Evolutionary conservation across 1,140 invertebrate genomes (phyloP).

Genomic region (Caenorhabditis elegans): DNA sequence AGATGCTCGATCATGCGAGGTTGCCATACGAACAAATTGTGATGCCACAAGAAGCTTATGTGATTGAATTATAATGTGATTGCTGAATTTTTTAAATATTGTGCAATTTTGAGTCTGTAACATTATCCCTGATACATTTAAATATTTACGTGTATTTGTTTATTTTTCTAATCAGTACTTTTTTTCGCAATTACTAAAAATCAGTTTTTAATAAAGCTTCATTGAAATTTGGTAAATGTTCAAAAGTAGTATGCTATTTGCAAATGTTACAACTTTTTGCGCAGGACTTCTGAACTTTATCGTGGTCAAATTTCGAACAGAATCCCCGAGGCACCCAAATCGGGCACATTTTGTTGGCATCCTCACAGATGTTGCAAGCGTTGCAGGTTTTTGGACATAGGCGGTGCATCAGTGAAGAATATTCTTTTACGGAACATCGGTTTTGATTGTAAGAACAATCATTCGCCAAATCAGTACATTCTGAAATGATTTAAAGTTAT

Average conservation of each 20-base stretch:
- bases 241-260: not conserved
- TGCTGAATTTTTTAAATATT: not conserved
- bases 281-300: not conserved
- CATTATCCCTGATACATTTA: too few relatives aligned
- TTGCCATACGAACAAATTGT: not conserved
- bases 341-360: not conserved
- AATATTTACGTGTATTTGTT: too few relatives aligned
- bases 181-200: not conserved
- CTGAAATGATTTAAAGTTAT: not conserved
- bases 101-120: not conserved
- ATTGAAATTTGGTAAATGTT: too few relatives aligned
- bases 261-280: not conserved
- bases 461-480: not conserved
- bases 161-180: not conserved
- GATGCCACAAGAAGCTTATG: not conserved
- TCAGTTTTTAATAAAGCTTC: not conserved
- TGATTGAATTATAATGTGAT: not conserved
- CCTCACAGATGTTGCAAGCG: not conserved
- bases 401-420: not conserved
- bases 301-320: not conserved
- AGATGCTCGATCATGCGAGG: not conserved
- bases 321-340: not conserved
- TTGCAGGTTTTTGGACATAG: conserved; percentile 20
- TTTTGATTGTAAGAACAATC: not conserved
- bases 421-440: not conserved